phyloP scores from a whole-genome alignment of 2,797 vertebrate genomes.

The Falco columbarius region DNA sequence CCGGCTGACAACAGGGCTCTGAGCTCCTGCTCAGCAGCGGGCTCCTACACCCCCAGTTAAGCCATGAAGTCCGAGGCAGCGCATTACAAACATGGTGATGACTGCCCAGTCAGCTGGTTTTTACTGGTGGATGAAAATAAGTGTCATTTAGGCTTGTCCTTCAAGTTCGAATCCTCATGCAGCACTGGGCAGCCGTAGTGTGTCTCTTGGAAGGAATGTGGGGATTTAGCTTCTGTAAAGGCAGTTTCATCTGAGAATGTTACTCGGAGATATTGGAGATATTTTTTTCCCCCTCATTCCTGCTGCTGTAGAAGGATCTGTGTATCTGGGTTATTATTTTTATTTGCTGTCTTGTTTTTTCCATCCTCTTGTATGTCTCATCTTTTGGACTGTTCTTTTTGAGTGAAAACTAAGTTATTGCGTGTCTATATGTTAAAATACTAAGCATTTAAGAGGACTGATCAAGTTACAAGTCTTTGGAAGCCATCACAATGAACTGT shows the following conservation, averaged over 20 bases:
- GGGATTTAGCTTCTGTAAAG: neutral
- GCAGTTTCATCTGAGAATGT: neutral
- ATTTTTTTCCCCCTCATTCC: neutral
- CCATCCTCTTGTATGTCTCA: neutral
- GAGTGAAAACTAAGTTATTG: neutral
- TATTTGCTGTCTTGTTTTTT: neutral
- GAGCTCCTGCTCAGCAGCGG: neutral
- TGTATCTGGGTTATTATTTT: neutral
- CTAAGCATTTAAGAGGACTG: neutral
- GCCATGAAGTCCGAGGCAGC: neutral
- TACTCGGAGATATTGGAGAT: neutral
- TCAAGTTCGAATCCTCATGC: neutral
- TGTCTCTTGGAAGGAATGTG: neutral
- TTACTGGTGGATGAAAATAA: neutral
- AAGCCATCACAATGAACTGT: neutral
- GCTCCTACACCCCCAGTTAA: neutral
- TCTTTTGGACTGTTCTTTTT: neutral
- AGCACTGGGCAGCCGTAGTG: neutral
- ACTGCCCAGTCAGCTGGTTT: neutral
- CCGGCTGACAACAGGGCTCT: neutral
- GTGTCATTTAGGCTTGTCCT: neutral
- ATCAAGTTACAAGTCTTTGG: neutral
- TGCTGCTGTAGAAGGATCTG: neutral
- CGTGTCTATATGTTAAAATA: neutral
- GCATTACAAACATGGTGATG: neutral